Base-by-base conservation (phyloP, 2,888 invertebrate species). In the Nemotelus pantherinus region DNA sequence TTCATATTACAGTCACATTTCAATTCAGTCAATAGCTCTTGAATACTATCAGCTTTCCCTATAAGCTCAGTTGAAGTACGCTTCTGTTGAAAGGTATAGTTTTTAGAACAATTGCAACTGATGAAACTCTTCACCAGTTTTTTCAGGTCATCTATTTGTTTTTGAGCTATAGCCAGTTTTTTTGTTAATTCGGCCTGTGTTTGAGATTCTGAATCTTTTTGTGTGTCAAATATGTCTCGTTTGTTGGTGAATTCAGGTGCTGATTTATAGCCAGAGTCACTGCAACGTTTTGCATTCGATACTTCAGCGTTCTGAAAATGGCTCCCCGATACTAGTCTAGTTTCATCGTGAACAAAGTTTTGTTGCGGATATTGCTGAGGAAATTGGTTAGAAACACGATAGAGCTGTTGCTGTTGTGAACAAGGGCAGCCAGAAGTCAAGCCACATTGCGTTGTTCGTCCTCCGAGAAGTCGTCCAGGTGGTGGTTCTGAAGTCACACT, bases 81-180 rank as follows among this genome's bases (percentile, higher is more conserved):
- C 6, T 7, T 48, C 7, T 10, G 10, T 48, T 65, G 6, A 9
- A 43, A 9, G 25, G 2, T 6, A 9, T 4, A 4, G 5, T 3
- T 67, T 67, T 48, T 48, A 7, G 10, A 9, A 2, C 50, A 57
- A 2, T 44, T 43, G n/a, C 25, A 55, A 43, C 44, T 43, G 10
- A 45, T 25, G 4, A 57, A 44, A 10, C 2, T 41, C 7, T 72
- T 58, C 2, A 72, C 45, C 44, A 50, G 57, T 2, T 2, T 10
- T 55, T 44, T 39, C 7, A 72, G 44, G 3, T 72, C n/a, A 6
- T 57, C 10, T 2, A 72, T 55, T 43, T 72, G 25, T n/a, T 72
- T 39, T 25, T 72, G 57, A 3, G 44, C 57, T 44, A 58, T 45
- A n/a, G 10, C 4, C 6, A 72, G n/a, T 72, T 58, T 72, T 57